A percentile compares a stretch with the other conserved stretches of the same genome.
These are phyloP conservation scores for Bubo blakistoni DNA, from an alignment of 2,113 vertebrate species.

Conservation along the genomic window DNA sequence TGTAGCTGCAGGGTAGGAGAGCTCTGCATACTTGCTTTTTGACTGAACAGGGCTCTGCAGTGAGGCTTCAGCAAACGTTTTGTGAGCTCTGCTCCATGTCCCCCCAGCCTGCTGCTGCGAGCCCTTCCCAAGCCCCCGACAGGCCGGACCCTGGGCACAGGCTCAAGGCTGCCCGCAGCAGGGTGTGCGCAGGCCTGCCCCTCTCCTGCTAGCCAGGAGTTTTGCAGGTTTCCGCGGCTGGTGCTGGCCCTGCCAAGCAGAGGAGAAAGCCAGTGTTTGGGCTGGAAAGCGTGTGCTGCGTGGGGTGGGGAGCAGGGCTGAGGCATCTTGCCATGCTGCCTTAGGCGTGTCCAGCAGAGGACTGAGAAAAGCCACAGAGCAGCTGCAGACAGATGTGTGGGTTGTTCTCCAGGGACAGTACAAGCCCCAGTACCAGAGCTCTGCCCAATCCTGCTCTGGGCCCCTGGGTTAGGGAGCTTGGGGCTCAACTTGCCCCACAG, in stretches of 20 bases:
- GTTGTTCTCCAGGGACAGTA: neutral
- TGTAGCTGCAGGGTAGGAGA: neutral
- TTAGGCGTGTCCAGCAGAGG: neutral
- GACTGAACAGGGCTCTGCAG: neutral
- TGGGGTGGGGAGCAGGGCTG: fast-evolving
- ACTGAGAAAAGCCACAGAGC: neutral
- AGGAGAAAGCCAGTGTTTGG: neutral
- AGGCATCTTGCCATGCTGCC: neutral
- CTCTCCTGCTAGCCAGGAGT: neutral
- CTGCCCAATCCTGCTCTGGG: neutral
- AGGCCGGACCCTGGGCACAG: neutral
- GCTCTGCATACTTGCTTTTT: neutral
- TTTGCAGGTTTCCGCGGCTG: neutral
- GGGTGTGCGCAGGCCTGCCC: fast-evolving
- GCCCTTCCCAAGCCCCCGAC: neutral
- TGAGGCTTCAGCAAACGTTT: neutral
- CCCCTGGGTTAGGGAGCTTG: neutral
- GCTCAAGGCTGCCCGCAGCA: neutral
- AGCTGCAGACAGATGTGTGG: neutral
- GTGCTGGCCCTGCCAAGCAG: neutral
- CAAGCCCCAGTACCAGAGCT: neutral
- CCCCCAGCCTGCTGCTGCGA: neutral
- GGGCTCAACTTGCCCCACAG: neutral
- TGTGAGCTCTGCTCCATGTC: neutral
- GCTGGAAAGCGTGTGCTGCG: neutral